Conservation (phyloP, 2,797 vertebrate species). For the Parauchenoglanis punctatus region DNA sequence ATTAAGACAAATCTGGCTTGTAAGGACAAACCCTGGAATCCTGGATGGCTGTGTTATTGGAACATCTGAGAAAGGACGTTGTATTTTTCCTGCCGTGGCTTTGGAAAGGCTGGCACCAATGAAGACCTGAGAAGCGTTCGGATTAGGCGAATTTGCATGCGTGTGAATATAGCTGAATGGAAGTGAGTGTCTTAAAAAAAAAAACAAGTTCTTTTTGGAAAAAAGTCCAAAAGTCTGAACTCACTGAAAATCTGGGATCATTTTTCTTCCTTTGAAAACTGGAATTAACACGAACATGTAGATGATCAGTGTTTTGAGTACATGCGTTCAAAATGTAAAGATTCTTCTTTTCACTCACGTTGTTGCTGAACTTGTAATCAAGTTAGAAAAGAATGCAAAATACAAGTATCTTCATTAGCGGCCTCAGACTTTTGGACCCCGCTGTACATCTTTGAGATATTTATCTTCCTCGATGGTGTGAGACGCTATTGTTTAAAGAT, state of each 20-base stretch:
- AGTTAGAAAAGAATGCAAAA: not conserved
- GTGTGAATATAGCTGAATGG: constrained; percentile 38
- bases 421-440: not conserved
- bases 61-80: not conserved
- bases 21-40: constrained; percentile 24
- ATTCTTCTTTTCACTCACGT: not conserved
- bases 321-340: not conserved
- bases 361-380: not conserved
- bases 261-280: not conserved
- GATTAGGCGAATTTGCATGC: constrained; percentile 72
- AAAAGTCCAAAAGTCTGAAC: not conserved
- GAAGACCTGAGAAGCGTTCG: constrained; percentile 72
- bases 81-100: constrained; percentile 29
- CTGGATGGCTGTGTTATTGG: constrained; percentile 14
- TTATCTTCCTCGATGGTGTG: not conserved
- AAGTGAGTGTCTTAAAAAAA: not conserved
- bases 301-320: not conserved
- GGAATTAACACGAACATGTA: not conserved
- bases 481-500: not conserved
- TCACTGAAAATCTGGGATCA: not conserved
- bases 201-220: not conserved
- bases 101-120: constrained; percentile 52
- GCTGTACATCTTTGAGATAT: not conserved
- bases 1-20: constrained; percentile 25
- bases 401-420: not conserved